Evolutionary conservation across 2,888 invertebrate genomes (phyloP), one percentile per base, ranked within the genome.

Genomic region (Leptinotarsa haldemani): DNA sequence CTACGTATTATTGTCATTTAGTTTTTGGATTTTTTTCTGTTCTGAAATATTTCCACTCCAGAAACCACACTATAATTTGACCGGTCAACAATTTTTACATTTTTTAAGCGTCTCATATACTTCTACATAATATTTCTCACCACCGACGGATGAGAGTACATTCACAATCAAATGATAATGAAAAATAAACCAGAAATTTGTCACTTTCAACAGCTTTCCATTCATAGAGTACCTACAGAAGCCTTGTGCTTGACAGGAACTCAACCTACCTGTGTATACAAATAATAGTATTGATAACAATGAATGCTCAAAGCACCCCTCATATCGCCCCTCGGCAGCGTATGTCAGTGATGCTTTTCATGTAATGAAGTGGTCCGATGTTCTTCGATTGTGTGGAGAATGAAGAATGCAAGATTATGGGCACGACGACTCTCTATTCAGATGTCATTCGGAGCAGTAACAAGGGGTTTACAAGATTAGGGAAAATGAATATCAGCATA

Each of bases 281-380:
- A 56, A 68, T 68, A 56, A 56, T 40, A 68, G 68, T 68, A 68
- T 68, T 68, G 68, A 68, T 68, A 56, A 68, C 68, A 68, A 68
- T 53, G 53, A 67, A 53, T 48, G n/a, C 56, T 30, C 48, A 20
- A 46, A n/a, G 56, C 68, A 56, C 56, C 68, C 53, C 68, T 56
- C 22, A 30, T 20, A 46, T 46, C 18, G 5, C 22, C 25, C 52
- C 53, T 53, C 40, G 40, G 20, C 68, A 56, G 56, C 68, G 46
- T 68, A 68, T 56, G 68, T 68, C 68, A 68, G 56, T 46, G 68
- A 56, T 56, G 53, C 68, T 56, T 56, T 68, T 68, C 68, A 56
- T 68, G 20, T 40, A 68, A 68, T 68, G 53, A 68, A 68, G 68
- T 68, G 68, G 68, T 68, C 40, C 68, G 68, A 68, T 68, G 56